Base-by-base conservation (phyloP, 2,797 vertebrate species). In the Geotrypetes seraphini region DNA sequence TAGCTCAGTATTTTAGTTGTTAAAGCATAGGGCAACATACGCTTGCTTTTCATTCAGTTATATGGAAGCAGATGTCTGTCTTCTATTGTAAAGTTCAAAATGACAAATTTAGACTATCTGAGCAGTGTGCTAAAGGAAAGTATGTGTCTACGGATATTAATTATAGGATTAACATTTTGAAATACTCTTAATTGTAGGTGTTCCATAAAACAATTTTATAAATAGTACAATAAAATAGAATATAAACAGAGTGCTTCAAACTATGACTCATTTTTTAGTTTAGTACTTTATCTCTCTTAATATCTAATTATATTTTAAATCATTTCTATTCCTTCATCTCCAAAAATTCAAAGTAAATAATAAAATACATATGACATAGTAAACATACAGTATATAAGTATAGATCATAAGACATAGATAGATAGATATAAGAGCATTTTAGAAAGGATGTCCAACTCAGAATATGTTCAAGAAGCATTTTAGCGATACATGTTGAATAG, bases 91-190 rank as follows among this genome's bases (percentile, higher is more conserved):
- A 75, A 73, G 65, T 73, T 73, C 66, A 72, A 23, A 49, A 32
- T 11, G 14, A 65, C 53, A 66, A 34, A 48, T 71, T 69, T 67
- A 55, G 55, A 64, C 55, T 57, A 71, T 42, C 43, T 50, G 21
- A 46, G 38, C 27, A 43, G 73, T 42, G 25, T 32, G 33, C 42
- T 54, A 17, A 25, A 25, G 23, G 35, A 49, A 53, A 50, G 41
- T n/a, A 5, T 38, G 36, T 31, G 50, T 43, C 20, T 63, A 30
- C 57, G 65, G 61, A 62, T 71, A 51, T 69, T 80, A 73, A 76
- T 79, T 74, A 47, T 50, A 49, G 23, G 27, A 76, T 69, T 79
- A 72, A 65, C 62, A 70, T 76, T 79, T 77, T 59, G 69, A 33
- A 74, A 59, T 38, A 47, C 39, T 31, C 38, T 18, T 46, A 11